Evolutionary conservation across 2,113 vertebrate genomes (phyloP).

Genomic region (Burhinus oedicnemus): DNA sequence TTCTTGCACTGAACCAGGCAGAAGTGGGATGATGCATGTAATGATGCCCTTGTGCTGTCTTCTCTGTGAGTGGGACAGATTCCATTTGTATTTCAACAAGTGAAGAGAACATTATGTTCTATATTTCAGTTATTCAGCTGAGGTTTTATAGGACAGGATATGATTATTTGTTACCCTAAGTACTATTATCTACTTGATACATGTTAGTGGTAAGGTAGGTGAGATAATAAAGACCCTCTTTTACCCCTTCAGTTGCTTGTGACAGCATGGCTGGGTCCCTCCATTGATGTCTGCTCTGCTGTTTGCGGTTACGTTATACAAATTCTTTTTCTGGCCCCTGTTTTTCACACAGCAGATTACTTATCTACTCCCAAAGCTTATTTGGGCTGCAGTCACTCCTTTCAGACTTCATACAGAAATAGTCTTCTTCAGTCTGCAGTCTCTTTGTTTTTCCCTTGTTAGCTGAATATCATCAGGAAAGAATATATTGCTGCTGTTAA

Average conservation of each 20-base stretch:
- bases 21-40: neutral
- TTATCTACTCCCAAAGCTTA: neutral
- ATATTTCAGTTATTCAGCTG: neutral
- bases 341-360: neutral
- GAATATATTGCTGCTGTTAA: neutral
- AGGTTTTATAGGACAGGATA: neutral
- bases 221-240: neutral
- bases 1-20: neutral
- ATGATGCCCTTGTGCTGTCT: neutral
- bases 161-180: neutral
- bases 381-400: neutral
- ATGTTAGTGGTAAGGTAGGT: neutral
- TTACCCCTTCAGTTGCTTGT: neutral
- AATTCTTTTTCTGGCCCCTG: neutral
- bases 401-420: neutral
- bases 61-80: neutral
- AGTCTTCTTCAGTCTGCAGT: neutral
- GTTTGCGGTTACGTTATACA: neutral
- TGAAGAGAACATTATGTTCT: neutral
- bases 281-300: neutral
- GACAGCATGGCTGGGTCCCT: neutral
- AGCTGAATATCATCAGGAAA: neutral
- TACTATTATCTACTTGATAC: neutral
- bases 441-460: neutral
- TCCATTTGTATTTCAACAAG: slow-evolving; percentile 3